Conservation (phyloP, 2,888 invertebrate species). For the Reticulitermes lucifugus region DNA sequence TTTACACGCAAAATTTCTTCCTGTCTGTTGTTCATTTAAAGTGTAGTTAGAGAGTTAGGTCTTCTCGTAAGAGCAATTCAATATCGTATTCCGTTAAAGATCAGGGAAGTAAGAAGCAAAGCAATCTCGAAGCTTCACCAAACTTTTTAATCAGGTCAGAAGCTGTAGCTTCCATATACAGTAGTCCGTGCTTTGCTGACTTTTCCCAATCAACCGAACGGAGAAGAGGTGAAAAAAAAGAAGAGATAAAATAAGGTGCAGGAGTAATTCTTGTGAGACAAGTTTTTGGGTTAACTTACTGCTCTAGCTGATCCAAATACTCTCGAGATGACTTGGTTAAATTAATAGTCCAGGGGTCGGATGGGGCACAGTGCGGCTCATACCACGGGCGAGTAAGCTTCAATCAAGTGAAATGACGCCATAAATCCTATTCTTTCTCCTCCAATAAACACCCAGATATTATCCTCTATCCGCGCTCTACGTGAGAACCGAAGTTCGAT, state of each 20-base stretch:
- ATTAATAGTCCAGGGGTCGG: slow-evolving; percentile 27
- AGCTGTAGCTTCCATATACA: background rate
- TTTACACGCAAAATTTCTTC: too few species aligned
- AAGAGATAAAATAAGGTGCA: background rate
- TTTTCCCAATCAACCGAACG: slow-evolving; percentile 33
- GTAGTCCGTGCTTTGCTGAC: background rate
- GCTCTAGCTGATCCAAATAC: background rate
- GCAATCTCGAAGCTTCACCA: slow-evolving; percentile 8
- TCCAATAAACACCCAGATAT: slow-evolving; percentile 41
- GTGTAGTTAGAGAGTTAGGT: background rate
- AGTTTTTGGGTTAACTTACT: slow-evolving; percentile 21
- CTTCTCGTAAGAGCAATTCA: background rate
- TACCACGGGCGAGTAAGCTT: slow-evolving; percentile 47
- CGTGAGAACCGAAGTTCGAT: background rate
- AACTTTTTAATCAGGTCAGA: slow-evolving; percentile 12
- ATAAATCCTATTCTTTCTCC: slow-evolving; percentile 50
- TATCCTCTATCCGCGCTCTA: background rate
- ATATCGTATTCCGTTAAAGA: background rate
- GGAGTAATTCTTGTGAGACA: slow-evolving; percentile 28
- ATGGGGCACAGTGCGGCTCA: slow-evolving; percentile 34
- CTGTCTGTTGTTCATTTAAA: background rate
- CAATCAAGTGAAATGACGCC: slow-evolving; percentile 51
- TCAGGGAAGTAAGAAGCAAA: background rate
- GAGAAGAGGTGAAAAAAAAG: background rate
- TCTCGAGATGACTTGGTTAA: slow-evolving; percentile 28